phyloP scores from a whole-genome alignment of 2,113 vertebrate genomes.

The Proteles cristata region DNA sequence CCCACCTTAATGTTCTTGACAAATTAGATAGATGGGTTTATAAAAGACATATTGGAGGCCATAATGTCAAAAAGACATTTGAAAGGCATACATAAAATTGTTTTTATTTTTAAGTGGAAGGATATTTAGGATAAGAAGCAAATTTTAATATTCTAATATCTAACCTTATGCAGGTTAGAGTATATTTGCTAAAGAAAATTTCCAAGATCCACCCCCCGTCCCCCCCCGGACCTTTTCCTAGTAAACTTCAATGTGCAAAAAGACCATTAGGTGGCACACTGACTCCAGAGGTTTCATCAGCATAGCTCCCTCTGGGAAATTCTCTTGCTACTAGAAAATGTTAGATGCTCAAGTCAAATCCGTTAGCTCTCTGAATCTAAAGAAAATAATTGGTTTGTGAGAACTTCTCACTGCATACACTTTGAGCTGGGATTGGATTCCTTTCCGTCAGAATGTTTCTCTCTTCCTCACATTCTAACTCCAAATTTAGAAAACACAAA shows the following conservation, averaged over 20 bases:
- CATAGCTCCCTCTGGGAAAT: background rate
- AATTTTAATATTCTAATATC: background rate
- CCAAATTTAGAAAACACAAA: background rate
- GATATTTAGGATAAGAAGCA: background rate
- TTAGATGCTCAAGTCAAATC: background rate
- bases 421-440: background rate
- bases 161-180: background rate
- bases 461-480: background rate
- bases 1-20: background rate
- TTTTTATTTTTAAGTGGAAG: background rate
- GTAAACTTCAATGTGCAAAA: background rate
- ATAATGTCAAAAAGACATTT: background rate
- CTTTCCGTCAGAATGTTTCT: background rate
- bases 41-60: background rate
- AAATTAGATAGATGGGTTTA: background rate
- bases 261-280: slow-evolving; percentile 59
- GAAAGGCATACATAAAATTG: background rate
- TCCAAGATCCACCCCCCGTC: background rate
- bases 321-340: background rate
- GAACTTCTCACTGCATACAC: background rate
- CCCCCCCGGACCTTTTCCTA: background rate
- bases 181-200: background rate
- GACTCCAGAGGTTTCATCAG: background rate
- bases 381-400: background rate
- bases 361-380: background rate